Evolutionary conservation across 2,113 vertebrate genomes (phyloP).

Genomic region (Nibea albiflora): DNA sequence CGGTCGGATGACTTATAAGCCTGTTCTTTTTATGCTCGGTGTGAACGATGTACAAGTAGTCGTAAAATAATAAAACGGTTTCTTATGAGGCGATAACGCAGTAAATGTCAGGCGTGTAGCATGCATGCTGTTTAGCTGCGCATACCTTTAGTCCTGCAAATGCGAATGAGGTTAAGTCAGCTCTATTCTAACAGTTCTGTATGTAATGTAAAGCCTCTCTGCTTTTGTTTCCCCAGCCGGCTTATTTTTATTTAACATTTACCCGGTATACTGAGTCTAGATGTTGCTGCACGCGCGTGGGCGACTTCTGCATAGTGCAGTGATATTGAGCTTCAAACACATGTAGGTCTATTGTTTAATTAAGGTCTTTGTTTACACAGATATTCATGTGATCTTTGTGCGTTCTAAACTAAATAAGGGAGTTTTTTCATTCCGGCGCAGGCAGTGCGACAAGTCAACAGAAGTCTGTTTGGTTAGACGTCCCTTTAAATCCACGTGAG

Average conservation of each 20-base stretch:
- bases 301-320: not conserved
- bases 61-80: not conserved
- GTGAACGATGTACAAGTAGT: not conserved
- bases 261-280: not conserved
- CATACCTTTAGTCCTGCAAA: not conserved
- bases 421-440: not conserved
- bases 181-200: not conserved
- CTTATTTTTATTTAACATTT: not conserved
- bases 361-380: conserved; percentile 3
- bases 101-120: no score
- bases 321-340: not conserved
- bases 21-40: not conserved
- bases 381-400: conserved; percentile 5
- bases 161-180: not conserved
- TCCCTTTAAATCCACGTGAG: not conserved
- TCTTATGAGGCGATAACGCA: not conserved
- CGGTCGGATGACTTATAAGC: not conserved
- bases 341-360: not conserved
- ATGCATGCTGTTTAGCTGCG: not conserved
- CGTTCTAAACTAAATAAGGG: not conserved
- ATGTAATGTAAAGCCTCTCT: no score
- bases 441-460: not conserved
- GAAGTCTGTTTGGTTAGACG: not conserved
- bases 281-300: not conserved
- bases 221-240: not conserved